phyloP scores from a whole-genome alignment of 2,797 vertebrate genomes.

The Eospalax fontanierii region DNA sequence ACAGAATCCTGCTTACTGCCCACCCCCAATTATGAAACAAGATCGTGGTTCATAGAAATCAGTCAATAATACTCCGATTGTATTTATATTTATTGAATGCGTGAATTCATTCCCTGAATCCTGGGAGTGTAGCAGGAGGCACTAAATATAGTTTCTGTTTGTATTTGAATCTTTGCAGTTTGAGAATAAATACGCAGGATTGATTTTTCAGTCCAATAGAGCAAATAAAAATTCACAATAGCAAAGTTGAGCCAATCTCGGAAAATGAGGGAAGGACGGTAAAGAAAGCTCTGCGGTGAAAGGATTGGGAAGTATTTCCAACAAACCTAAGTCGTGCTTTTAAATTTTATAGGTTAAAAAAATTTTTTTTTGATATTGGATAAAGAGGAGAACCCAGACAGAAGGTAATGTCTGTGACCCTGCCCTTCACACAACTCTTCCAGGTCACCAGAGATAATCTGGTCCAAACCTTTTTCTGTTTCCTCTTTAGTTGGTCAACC shows the following conservation, averaged over 20 bases:
- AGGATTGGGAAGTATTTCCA: background rate
- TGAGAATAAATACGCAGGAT: background rate
- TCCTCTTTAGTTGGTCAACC: background rate
- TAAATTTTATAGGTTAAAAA: no score
- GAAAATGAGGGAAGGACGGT: background rate
- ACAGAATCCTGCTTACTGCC: background rate
- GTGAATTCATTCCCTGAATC: conserved; percentile 21
- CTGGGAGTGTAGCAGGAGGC: background rate
- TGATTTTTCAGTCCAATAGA: conserved; percentile 9
- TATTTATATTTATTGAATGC: conserved; percentile 56
- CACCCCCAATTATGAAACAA: conserved; percentile 52
- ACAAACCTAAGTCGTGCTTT: background rate
- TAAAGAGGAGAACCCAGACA: background rate
- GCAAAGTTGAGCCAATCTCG: background rate
- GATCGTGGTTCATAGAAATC: conserved; percentile 52
- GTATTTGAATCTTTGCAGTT: background rate
- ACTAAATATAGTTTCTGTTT: conserved; percentile 14
- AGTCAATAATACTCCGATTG: conserved; percentile 7
- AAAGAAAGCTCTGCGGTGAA: background rate
- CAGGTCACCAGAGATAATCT: background rate
- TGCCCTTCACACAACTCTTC: conserved; percentile 51
- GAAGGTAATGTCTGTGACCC: background rate
- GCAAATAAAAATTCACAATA: conserved; percentile 34
- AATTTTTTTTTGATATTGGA: background rate
- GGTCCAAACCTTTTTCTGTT: background rate